A percentile compares a stretch with the other conserved stretches of the same genome.
These are phyloP conservation scores for Nettapus auritus DNA, from an alignment of 2,113 vertebrate species.

Conservation along the genomic window DNA sequence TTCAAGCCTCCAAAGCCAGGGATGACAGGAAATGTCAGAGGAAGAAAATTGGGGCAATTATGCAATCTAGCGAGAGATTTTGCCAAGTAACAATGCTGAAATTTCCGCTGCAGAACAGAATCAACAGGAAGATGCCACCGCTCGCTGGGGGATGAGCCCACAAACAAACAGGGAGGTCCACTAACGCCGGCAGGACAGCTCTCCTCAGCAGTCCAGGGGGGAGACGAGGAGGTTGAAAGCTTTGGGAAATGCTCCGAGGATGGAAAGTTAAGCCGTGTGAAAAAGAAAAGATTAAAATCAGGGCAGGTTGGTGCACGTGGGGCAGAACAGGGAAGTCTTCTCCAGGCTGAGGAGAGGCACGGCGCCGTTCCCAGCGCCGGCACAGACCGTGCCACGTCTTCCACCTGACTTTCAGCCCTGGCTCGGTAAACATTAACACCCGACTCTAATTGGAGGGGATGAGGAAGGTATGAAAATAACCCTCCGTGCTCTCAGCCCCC, in stretches of 20 bases:
- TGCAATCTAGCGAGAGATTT: neutral
- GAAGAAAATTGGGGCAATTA: neutral
- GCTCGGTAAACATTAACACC: neutral
- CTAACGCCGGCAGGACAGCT: neutral
- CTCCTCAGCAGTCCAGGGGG: neutral
- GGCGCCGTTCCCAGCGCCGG: neutral
- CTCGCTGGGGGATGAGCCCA: neutral
- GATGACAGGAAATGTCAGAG: neutral
- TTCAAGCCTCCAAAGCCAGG: neutral
- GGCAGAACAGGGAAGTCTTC: neutral
- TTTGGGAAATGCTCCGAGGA: neutral
- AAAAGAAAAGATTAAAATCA: neutral
- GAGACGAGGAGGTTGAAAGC: neutral
- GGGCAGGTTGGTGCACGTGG: accelerated
- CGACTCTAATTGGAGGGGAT: neutral
- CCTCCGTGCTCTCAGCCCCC: neutral
- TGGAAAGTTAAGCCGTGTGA: neutral
- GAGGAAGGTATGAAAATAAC: neutral
- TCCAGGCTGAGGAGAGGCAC: accelerated
- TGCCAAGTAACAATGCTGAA: neutral
- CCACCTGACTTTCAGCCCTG: neutral
- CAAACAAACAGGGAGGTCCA: accelerated
- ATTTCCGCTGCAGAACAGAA: neutral
- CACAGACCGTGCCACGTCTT: neutral
- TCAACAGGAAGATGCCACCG: neutral